phyloP scores from a whole-genome alignment of 1,140 invertebrate species.

The Helicorthomorpha holstii region DNA sequence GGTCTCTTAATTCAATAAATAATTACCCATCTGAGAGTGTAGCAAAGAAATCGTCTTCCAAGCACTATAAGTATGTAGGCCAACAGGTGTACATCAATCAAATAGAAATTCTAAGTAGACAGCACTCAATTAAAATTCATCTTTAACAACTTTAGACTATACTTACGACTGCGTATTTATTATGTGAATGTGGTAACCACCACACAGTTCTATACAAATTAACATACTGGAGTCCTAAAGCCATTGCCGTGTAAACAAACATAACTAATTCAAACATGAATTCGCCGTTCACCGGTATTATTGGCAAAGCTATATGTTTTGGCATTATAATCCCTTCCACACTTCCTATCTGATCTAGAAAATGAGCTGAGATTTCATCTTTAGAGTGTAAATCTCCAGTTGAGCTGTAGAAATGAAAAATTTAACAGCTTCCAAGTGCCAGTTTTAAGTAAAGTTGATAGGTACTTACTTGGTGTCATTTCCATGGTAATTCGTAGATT shows the following conservation, averaged over 20 bases:
- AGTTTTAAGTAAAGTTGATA: too few species aligned
- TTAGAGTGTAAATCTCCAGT: too few species aligned
- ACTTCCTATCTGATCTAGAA: too few species aligned
- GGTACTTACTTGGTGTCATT: too few species aligned
- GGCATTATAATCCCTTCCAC: too few species aligned
- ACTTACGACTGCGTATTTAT: slow-evolving; percentile 68
- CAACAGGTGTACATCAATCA: slow-evolving; percentile 75
- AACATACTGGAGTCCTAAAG: slow-evolving; percentile 70
- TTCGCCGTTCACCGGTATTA: too few species aligned
- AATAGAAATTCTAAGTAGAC: slow-evolving; percentile 75
- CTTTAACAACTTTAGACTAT: background rate
- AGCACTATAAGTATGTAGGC: slow-evolving; percentile 64
- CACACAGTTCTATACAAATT: slow-evolving; percentile 92
- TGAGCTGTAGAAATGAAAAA: too few species aligned
- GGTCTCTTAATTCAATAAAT: background rate
- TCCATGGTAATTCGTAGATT: too few species aligned
- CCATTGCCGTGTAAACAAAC: slow-evolving; percentile 48
- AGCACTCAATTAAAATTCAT: background rate
- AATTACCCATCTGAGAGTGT: slow-evolving; percentile 33
- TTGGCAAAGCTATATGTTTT: too few species aligned
- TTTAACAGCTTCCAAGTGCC: too few species aligned
- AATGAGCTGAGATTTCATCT: too few species aligned
- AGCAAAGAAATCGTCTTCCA: slow-evolving; percentile 56
- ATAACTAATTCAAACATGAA: too few species aligned
- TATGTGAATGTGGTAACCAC: slow-evolving; percentile 87